Evolutionary conservation across 2,113 vertebrate species (phyloP).

Genomic region (Numenius arquata): DNA sequence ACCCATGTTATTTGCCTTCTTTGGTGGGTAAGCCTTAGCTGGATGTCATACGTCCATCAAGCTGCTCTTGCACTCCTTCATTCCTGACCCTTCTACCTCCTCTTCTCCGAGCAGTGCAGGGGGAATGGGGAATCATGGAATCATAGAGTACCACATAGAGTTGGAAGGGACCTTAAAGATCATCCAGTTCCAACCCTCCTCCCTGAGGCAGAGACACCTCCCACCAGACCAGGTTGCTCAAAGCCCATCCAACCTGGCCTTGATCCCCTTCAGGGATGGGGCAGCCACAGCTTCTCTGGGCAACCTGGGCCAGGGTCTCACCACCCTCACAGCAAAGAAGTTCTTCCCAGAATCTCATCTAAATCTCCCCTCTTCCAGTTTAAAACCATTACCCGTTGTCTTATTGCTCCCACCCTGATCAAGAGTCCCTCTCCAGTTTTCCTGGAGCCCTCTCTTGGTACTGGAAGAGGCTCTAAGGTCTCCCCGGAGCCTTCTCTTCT

Average conservation of each 20-base stretch:
- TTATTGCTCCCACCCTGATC: background rate
- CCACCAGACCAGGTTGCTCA: background rate
- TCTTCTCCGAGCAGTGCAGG: accelerated
- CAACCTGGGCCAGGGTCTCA: background rate
- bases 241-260: background rate
- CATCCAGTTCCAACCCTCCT: background rate
- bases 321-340: background rate
- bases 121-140: background rate
- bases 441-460: background rate
- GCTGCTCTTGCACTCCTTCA: accelerated
- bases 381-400: background rate
- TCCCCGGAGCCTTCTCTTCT: background rate
- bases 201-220: background rate
- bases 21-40: background rate
- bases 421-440: background rate
- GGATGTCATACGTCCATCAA: background rate
- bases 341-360: background rate
- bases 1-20: accelerated
- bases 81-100: background rate
- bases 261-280: background rate
- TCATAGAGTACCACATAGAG: background rate
- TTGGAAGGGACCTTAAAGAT: background rate
- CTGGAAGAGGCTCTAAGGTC: background rate
- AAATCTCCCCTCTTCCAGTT: background rate
- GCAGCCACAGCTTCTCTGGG: background rate